Evolutionary conservation across 2,888 invertebrate species (phyloP).

Genomic region (Dynastes hyllus): DNA sequence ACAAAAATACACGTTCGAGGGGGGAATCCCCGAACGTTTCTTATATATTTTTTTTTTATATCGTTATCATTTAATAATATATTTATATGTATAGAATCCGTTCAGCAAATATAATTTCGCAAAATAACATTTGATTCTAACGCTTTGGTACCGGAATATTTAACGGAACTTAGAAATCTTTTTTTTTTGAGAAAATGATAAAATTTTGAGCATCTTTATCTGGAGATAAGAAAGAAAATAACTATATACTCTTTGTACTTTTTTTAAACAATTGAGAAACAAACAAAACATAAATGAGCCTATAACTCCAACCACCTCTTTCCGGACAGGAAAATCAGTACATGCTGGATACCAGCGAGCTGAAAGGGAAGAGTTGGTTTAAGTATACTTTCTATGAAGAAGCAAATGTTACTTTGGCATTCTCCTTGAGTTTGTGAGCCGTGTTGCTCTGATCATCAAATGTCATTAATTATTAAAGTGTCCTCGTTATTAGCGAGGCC

Average conservation of each 20-base stretch:
- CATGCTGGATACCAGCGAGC: constrained; percentile 51
- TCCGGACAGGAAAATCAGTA: constrained; percentile 39
- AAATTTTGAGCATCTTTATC: constrained; percentile 46
- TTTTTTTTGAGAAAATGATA: constrained; percentile 3
- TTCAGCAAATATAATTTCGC: constrained; percentile 54
- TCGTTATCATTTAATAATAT: constrained; percentile 57
- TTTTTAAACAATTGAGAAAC: neutral
- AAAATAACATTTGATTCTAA: constrained; percentile 62
- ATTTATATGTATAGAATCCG: constrained; percentile 58
- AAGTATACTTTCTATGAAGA: constrained; percentile 32
- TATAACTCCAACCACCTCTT: neutral
- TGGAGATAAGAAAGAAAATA: neutral
- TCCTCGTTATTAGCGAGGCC: constrained; percentile 21
- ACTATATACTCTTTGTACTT: neutral
- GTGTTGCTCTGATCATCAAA: constrained; percentile 63
- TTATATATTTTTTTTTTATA: constrained; percentile 48
- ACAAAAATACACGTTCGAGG: constrained; percentile 69
- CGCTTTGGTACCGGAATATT: constrained; percentile 40
- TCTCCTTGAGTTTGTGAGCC: constrained; percentile 20
- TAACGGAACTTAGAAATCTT: constrained; percentile 4
- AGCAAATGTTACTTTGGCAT: constrained; percentile 30
- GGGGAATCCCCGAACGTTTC: constrained; percentile 59
- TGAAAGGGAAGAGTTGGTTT: constrained; percentile 30
- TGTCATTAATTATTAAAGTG: constrained; percentile 19
- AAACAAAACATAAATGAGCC: neutral